Evolutionary conservation across 2,113 vertebrate species (phyloP), one percentile per base, ranked within the genome.

Genomic region (Solea senegalensis): DNA sequence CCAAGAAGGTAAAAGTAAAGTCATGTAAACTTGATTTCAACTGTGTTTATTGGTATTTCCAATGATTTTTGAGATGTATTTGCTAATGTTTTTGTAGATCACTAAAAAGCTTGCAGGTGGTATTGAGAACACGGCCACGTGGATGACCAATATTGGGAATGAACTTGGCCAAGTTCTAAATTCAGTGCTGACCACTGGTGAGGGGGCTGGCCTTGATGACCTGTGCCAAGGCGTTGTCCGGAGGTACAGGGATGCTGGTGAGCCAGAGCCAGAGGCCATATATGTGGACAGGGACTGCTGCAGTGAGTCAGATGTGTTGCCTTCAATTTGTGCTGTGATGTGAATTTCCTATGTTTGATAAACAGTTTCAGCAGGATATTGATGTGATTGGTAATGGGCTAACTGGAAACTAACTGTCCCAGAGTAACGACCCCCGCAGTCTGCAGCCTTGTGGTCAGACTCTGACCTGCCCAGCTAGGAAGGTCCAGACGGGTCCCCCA

Each of bases 271-370:
- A 34, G 64, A 78, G 1, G 59, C 45, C 26, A 81, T 86, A 1
- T 83, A 77, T 80, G 84, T 83, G 7, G 73, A 87, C 65, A 21
- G 82, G 14, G 82, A 84, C 5, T 34, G 82, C 58, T 85, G 82
- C 76, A 87, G 71, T 8, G 8, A 56, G 15, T 4, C 34, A 27
- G 72, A 72, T 82, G n/a, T 12, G 61, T 40, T 8, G 9, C 41
- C n/a, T 43, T 21, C n/a, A 13, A 6, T 16, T 16, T 51, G 15
- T 21, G 46, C 14, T 4, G 3, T 44, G 12, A 14, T 27, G 1
- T 54, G 21, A 21, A 54, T 44, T 54, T 28, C 1, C 21, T 21
- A 21, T 21, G 21, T 21, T 21, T 21, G 21, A 21, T 21, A 21
- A 21, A 21, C 21, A 21, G 21, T 21, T 21, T 21, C 21, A 21